Conservation (phyloP, 1,140 invertebrate species). For the Diabrotica virgifera region DNA sequence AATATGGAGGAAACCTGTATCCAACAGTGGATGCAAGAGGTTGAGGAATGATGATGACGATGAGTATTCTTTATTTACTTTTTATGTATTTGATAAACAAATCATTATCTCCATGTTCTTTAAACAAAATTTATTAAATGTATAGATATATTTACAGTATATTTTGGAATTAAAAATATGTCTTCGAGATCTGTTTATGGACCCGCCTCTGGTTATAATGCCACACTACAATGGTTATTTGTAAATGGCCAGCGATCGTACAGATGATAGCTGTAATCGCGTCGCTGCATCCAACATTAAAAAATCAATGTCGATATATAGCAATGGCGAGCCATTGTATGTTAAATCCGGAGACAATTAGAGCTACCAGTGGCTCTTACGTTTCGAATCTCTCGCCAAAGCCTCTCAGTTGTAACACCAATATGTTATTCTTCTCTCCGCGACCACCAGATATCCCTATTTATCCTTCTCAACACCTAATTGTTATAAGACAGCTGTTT, state of each 20-base stretch:
- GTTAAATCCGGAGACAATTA: background rate
- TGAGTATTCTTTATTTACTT: too few species aligned
- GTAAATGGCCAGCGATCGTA: background rate
- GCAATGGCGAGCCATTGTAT: background rate
- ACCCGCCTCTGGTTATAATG: background rate
- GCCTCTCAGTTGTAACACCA: background rate
- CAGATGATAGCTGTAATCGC: background rate
- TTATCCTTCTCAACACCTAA: background rate
- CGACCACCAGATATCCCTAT: background rate
- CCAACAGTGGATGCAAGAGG: too few species aligned
- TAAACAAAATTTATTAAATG: too few species aligned
- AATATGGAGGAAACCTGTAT: too few species aligned
- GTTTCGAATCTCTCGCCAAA: background rate
- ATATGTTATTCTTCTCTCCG: background rate
- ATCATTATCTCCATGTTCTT: too few species aligned
- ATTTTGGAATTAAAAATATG: too few species aligned
- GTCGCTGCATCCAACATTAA: constrained; percentile 1
- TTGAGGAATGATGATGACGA: too few species aligned
- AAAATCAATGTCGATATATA: constrained; percentile 3
- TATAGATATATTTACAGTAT: too few species aligned
- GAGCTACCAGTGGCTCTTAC: background rate
- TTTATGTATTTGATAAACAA: too few species aligned
- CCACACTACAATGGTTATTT: constrained; percentile 2
- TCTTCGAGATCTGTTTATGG: too few species aligned
- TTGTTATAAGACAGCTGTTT: background rate